Conservation (phyloP, 2,113 vertebrate genomes). For the Egretta garzetta region DNA sequence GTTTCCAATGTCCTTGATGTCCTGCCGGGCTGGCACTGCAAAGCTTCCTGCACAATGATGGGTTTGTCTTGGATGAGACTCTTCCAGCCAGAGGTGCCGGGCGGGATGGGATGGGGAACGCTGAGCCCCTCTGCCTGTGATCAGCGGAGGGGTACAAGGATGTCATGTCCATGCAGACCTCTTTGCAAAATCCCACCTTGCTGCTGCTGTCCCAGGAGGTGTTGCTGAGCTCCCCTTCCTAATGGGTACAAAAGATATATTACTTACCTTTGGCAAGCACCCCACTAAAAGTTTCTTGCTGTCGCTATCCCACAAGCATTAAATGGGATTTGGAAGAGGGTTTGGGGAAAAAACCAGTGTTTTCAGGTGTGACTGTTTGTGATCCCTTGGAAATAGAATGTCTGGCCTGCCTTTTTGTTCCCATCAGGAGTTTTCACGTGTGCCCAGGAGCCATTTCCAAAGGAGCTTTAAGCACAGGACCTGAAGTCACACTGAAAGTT, state of each 20-base stretch:
- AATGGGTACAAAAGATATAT: background rate
- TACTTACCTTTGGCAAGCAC: background rate
- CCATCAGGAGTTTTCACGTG: background rate
- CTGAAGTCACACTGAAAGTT: background rate
- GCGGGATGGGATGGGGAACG: fast-evolving
- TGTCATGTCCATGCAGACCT: background rate
- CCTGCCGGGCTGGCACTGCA: background rate
- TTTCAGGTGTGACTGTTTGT: slow-evolving; percentile 10
- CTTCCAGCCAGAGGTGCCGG: background rate
- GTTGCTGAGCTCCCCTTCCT: background rate
- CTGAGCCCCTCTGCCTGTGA: background rate
- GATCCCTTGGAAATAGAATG: background rate
- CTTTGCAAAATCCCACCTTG: background rate
- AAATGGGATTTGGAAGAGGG: background rate
- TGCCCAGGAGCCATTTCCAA: background rate
- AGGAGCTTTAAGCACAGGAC: background rate
- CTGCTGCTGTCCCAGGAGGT: background rate
- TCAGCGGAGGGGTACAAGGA: background rate
- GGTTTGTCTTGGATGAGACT: background rate
- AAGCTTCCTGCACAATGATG: slow-evolving; percentile 13
- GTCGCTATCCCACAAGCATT: background rate
- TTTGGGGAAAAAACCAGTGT: background rate
- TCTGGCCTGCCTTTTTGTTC: background rate
- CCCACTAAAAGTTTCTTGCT: background rate
- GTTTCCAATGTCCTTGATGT: slow-evolving; percentile 46